Percentiles rank a stretch among this genome's conserved stretches.
Evolutionary conservation across 1,140 invertebrate species (phyloP).

Genomic region (Lepidurus arcticus): DNA sequence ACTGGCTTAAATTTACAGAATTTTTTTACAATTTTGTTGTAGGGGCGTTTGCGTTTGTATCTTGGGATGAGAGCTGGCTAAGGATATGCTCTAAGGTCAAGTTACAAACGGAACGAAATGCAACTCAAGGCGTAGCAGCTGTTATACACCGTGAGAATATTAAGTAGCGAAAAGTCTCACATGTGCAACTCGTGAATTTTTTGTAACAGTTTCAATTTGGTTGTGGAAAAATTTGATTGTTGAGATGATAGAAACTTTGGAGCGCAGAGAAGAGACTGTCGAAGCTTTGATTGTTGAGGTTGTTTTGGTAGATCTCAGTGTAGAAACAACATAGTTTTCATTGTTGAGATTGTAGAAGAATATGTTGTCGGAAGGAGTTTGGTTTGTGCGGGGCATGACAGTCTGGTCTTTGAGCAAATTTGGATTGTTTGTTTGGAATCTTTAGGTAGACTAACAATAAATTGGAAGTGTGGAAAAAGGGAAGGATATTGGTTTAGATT

Average conservation of each 20-base stretch:
- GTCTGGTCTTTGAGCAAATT: no score
- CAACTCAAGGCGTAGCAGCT: constrained; percentile 12
- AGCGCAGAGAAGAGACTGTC: no score
- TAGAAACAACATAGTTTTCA: no score
- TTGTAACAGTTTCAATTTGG: not conserved
- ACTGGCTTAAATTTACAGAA: not conserved
- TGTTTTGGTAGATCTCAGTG: no score
- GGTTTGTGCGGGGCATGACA: no score
- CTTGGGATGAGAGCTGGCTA: not conserved
- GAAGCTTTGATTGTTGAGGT: no score
- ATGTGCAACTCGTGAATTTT: not conserved
- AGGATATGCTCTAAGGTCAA: not conserved
- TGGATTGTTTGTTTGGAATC: no score
- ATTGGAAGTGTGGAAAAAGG: no score
- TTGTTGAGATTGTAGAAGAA: no score
- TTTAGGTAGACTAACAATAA: no score
- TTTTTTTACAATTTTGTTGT: not conserved
- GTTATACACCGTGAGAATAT: not conserved
- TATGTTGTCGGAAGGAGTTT: no score
- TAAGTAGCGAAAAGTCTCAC: not conserved
- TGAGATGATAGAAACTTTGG: not conserved
- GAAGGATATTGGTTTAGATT: no score
- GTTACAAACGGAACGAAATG: not conserved
- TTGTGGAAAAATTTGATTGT: not conserved
- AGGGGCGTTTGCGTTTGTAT: not conserved